A percentile compares a stretch with the other conserved stretches of the same genome.
Evolutionary conservation across 2,797 vertebrate genomes (phyloP).

Genomic region (Hydrocynus forskahlii): DNA sequence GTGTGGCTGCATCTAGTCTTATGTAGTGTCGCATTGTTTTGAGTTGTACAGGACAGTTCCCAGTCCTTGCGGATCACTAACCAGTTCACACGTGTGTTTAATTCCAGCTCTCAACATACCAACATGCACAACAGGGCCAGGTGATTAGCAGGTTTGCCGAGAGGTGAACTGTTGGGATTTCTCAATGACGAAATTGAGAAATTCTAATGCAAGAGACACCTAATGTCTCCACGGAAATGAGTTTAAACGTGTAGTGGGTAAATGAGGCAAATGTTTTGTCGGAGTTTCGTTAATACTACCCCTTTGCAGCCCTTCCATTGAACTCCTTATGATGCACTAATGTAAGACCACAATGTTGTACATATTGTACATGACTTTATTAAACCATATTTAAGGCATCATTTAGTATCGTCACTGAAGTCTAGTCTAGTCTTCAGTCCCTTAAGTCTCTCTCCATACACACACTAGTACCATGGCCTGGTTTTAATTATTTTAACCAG

Average conservation of each 20-base stretch:
- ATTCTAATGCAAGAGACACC: neutral
- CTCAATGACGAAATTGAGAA: neutral
- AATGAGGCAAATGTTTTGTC: neutral
- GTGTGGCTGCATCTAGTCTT: conserved; percentile 20
- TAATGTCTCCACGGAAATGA: neutral
- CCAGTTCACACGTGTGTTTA: neutral
- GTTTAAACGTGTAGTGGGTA: conserved; percentile 9
- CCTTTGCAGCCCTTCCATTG: neutral
- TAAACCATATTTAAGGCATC: neutral
- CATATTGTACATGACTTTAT: neutral
- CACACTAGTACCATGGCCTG: neutral
- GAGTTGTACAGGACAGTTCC: neutral
- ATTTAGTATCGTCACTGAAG: neutral
- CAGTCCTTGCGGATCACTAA: neutral
- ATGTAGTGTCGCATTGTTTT: conserved; percentile 16
- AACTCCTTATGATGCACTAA: neutral
- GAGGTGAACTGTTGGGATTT: neutral
- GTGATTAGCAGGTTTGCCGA: neutral
- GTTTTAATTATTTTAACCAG: neutral
- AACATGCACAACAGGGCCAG: neutral
- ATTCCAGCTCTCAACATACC: neutral
- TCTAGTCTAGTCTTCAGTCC: neutral
- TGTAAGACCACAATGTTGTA: conserved; percentile 5
- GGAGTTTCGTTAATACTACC: neutral
- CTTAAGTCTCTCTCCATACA: neutral